Evolutionary conservation across 35 echinoderm and acorn worm genomes (phyloP).

Genomic region (Lytechinus pictus): DNA sequence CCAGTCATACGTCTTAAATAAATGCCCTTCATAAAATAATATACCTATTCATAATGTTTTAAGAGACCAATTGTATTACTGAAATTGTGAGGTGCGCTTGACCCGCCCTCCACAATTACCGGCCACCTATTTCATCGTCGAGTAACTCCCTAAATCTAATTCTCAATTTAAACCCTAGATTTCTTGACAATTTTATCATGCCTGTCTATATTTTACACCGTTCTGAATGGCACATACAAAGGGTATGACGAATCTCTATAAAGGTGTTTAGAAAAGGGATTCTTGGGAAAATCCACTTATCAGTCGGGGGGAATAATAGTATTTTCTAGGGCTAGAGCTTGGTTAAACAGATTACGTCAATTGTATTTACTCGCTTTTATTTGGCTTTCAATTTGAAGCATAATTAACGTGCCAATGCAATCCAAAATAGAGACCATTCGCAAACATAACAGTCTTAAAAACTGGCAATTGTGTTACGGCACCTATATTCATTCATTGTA

Average conservation of each 20-base stretch:
- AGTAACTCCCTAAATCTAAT: neutral
- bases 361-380: neutral
- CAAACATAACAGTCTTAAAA: neutral
- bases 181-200: neutral
- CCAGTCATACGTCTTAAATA: too few relatives aligned
- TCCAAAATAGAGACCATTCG: neutral
- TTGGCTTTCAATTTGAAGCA: slow-evolving; percentile 12
- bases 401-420: neutral
- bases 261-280: neutral
- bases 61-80: neutral
- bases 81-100: neutral
- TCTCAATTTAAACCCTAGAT: neutral
- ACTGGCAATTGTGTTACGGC: neutral
- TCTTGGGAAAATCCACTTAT: slow-evolving; percentile 3
- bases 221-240: neutral
- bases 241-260: neutral
- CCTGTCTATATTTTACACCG: neutral
- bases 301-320: neutral
- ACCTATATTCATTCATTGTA: neutral
- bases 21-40: neutral
- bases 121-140: neutral
- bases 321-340: neutral
- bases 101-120: neutral
- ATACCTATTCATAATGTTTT: neutral
- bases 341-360: slow-evolving; percentile 18